Percentiles rank a stretch among this genome's conserved stretches.
These are phyloP conservation scores for Cyrtorhinus lividipennis DNA, from an alignment of 1,140 invertebrate species.

Conservation along the genomic window DNA sequence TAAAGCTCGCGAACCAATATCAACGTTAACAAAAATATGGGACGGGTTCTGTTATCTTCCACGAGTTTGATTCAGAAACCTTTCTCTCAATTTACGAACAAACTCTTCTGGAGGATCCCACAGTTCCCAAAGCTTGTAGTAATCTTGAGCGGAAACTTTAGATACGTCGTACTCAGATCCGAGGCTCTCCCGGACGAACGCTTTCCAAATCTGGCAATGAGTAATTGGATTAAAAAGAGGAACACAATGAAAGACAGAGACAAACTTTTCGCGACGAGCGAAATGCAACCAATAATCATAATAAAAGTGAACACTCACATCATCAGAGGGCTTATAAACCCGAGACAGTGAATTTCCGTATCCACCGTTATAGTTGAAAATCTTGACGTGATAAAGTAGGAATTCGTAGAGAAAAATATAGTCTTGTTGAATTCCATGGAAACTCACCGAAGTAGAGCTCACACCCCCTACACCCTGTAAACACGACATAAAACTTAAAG, in stretches of 20 bases:
- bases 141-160: background rate
- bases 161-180: background rate
- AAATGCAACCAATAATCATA: background rate
- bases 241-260: no score
- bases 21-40: no score
- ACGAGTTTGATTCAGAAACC: background rate
- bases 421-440: conserved; percentile 15
- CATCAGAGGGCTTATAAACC: background rate
- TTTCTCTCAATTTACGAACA: background rate
- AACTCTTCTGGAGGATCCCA: background rate
- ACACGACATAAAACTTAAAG: background rate
- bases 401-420: conserved; percentile 18
- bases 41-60: background rate
- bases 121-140: background rate
- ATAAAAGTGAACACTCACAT: conserved; percentile 3
- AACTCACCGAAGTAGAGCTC: conserved; percentile 15
- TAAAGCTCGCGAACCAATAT: no score
- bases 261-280: background rate
- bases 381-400: conserved; percentile 18
- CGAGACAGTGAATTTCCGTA: conserved; percentile 15
- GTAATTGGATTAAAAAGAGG: no score
- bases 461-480: conserved; percentile 16
- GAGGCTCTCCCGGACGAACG: background rate
- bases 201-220: background rate
- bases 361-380: conserved; percentile 9